Evolutionary conservation across 2,797 vertebrate species (phyloP).

Genomic region (Chaenodraco wilsoni): DNA sequence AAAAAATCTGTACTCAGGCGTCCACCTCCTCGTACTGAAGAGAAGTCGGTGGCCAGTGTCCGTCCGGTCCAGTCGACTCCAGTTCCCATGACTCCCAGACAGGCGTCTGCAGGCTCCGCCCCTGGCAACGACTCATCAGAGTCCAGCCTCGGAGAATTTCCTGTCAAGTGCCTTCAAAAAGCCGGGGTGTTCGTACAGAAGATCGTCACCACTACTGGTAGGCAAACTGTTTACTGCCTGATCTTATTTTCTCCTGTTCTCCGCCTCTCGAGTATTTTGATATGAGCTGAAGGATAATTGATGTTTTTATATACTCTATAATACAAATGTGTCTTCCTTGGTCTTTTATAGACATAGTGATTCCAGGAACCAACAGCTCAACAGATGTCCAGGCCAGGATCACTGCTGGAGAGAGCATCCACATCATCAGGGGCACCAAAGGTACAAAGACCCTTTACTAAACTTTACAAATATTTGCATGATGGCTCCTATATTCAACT

Average conservation of each 20-base stretch:
- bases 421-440: slow-evolving; percentile 94
- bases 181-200: slow-evolving; percentile 97
- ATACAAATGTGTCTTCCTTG: neutral
- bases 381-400: slow-evolving; percentile 93
- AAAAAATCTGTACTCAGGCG: slow-evolving; percentile 81
- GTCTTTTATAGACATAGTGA: slow-evolving; percentile 88
- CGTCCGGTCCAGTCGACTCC: slow-evolving; percentile 92
- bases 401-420: slow-evolving; percentile 92
- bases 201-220: slow-evolving; percentile 96
- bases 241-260: neutral
- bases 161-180: slow-evolving; percentile 94
- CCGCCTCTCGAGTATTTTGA: too few relatives aligned
- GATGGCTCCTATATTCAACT: neutral
- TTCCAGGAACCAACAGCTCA: slow-evolving; percentile 92
- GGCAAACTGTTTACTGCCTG: neutral
- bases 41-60: slow-evolving; percentile 91
- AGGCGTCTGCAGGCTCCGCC: slow-evolving; percentile 83
- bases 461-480: neutral
- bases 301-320: neutral
- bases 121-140: slow-evolving; percentile 43
- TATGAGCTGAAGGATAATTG: neutral
- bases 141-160: slow-evolving; percentile 88
- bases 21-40: slow-evolving; percentile 86
- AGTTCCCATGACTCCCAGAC: slow-evolving; percentile 92
- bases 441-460: slow-evolving; percentile 71